A percentile compares a stretch with the other conserved stretches of the same genome.
Conservation (phyloP, 2,888 invertebrate genomes). For the Dexiosoma caninum region DNA sequence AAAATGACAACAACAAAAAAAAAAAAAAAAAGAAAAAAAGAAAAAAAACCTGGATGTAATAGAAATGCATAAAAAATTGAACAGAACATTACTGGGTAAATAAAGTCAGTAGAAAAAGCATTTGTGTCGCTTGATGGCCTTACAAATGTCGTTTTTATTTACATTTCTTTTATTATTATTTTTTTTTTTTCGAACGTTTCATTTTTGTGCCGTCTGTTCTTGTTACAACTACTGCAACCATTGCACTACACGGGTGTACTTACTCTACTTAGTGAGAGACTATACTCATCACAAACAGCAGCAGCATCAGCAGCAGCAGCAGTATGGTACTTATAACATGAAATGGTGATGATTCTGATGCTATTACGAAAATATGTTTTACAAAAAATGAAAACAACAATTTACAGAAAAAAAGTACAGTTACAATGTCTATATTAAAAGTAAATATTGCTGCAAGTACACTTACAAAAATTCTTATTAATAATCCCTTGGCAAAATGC, state of each 20-base stretch:
- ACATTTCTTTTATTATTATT: constrained; percentile 7
- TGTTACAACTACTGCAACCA: not conserved
- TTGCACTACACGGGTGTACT: not conserved
- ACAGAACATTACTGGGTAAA: constrained; percentile 55
- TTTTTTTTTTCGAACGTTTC: constrained; percentile 15
- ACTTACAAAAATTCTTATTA: not conserved
- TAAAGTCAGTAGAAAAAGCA: constrained; percentile 37
- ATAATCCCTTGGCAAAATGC: no score
- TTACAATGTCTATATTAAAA: constrained; percentile 7
- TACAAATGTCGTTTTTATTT: constrained; percentile 57
- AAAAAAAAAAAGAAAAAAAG: not conserved
- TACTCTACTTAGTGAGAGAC: constrained; percentile 6
- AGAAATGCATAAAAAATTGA: constrained; percentile 11
- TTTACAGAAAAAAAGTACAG: constrained; percentile 13
- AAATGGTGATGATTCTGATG: constrained; percentile 21
- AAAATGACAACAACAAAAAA: not conserved
- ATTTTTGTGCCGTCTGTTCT: constrained; percentile 10
- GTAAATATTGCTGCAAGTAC: not conserved
- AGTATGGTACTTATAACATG: constrained; percentile 12
- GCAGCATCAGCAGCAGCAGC: constrained; percentile 14
- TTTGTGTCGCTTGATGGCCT: constrained; percentile 58
- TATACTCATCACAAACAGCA: constrained; percentile 32
- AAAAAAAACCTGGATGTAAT: not conserved
- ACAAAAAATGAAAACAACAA: constrained; percentile 20
- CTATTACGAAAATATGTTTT: constrained; percentile 56